phyloP scores from a whole-genome alignment of 2,113 vertebrate genomes.

The Ammodytes dubius region DNA sequence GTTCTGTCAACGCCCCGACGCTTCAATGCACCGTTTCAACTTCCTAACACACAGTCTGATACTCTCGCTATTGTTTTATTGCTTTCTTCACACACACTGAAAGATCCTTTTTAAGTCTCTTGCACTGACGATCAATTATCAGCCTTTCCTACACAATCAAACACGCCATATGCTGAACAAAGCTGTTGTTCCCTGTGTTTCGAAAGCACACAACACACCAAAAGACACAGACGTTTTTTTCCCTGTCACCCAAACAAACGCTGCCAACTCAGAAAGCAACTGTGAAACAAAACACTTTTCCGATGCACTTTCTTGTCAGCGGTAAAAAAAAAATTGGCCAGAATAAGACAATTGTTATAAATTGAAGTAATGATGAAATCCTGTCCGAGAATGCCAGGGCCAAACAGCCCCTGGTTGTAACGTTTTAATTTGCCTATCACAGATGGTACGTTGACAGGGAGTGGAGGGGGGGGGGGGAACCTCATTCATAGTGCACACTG shows the following conservation, averaged over 20 bases:
- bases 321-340: neutral
- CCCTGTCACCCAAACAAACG: slow-evolving; percentile 45
- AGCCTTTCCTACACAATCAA: slow-evolving; percentile 68
- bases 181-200: slow-evolving; percentile 47
- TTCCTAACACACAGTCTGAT: slow-evolving; percentile 44
- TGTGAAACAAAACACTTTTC: slow-evolving; percentile 36
- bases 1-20: slow-evolving; percentile 38
- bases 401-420: slow-evolving; percentile 59
- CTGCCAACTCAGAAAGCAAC: slow-evolving; percentile 25
- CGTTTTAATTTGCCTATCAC: slow-evolving; percentile 78
- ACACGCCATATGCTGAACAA: slow-evolving; percentile 65
- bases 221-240: slow-evolving; percentile 38
- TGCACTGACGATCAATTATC: slow-evolving; percentile 78
- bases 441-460: slow-evolving; percentile 79
- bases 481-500: slow-evolving; percentile 77
- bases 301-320: neutral
- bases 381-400: slow-evolving; percentile 57
- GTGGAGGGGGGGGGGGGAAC: slow-evolving; percentile 40
- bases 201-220: slow-evolving; percentile 9
- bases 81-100: slow-evolving; percentile 37
- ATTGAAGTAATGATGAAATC: slow-evolving; percentile 65
- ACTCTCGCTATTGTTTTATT: slow-evolving; percentile 28
- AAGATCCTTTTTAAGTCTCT: slow-evolving; percentile 65
- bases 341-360: slow-evolving; percentile 50
- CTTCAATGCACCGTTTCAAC: slow-evolving; percentile 56